Conservation (phyloP, 1,140 invertebrate species). For the Aphaenogaster rudis region DNA sequence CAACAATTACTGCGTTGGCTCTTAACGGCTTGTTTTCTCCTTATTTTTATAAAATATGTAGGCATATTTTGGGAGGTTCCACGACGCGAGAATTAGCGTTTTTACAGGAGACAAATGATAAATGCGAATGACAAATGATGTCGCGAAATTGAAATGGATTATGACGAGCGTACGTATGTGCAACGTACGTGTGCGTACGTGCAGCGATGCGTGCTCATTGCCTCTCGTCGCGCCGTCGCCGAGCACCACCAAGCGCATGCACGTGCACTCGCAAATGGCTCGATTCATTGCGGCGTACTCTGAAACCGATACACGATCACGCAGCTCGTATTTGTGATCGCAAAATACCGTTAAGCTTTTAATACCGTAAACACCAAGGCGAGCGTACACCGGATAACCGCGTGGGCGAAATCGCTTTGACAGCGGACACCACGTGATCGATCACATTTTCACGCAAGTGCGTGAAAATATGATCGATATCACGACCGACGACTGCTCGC, state of each 20-base stretch:
- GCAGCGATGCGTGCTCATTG: slow-evolving; percentile 6
- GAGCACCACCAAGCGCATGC: neutral
- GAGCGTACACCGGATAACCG: slow-evolving; percentile 3
- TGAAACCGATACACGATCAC: slow-evolving; percentile 17
- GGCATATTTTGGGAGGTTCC: neutral
- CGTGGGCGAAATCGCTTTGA: slow-evolving; percentile 11
- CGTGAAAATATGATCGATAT: too few relatives aligned
- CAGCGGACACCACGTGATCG: neutral
- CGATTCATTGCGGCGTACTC: slow-evolving; percentile 35
- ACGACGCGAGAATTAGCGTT: neutral
- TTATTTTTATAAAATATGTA: too few relatives aligned
- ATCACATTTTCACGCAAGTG: slow-evolving; percentile 2
- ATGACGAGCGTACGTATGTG: neutral
- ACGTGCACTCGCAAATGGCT: neutral
- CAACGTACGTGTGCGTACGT: neutral
- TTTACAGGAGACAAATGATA: slow-evolving; percentile 4
- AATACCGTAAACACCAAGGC: neutral
- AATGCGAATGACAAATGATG: slow-evolving; percentile 8
- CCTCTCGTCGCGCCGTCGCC: slow-evolving; percentile 11
- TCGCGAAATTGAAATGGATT: slow-evolving; percentile 25
- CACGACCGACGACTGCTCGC: neutral
- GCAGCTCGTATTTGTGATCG: slow-evolving; percentile 25
- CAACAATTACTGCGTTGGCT: too few relatives aligned
- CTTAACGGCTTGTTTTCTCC: too few relatives aligned
- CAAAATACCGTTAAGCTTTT: slow-evolving; percentile 34